These are phyloP conservation scores for Chelon auratus DNA, from an alignment of 2,797 vertebrate genomes.

Conservation along the genomic window DNA sequence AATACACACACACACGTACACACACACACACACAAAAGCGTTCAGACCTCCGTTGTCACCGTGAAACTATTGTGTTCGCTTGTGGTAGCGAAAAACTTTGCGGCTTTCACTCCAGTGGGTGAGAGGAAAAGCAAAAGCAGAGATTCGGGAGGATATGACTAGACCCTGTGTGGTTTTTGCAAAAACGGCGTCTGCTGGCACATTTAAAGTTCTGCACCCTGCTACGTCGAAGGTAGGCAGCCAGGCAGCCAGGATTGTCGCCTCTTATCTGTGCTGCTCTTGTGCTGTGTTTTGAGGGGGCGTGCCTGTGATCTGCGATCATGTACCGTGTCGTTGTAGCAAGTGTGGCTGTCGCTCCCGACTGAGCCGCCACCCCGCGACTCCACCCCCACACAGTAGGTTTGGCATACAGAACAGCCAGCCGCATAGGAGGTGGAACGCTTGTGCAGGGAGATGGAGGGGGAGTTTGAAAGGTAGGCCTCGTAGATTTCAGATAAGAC, in stretches of 20 bases:
- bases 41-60: slow-evolving; percentile 55
- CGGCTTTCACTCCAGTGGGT: slow-evolving; percentile 61
- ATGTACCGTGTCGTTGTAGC: slow-evolving; percentile 80
- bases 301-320: slow-evolving; percentile 81
- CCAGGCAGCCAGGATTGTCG: slow-evolving; percentile 68
- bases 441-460: slow-evolving; percentile 46
- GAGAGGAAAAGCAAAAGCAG: slow-evolving; percentile 54
- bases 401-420: slow-evolving; percentile 68
- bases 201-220: slow-evolving; percentile 66
- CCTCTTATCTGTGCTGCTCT: slow-evolving; percentile 77
- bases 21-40: slow-evolving; percentile 26
- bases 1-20: slow-evolving; percentile 29
- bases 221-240: slow-evolving; percentile 73
- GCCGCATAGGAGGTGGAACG: slow-evolving; percentile 62
- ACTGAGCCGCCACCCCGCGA: slow-evolving; percentile 73
- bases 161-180: slow-evolving; percentile 72
- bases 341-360: slow-evolving; percentile 75
- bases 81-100: slow-evolving; percentile 67
- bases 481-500: slow-evolving; percentile 81
- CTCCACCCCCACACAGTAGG: slow-evolving; percentile 70
- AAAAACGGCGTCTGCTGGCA: slow-evolving; percentile 64
- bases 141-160: slow-evolving; percentile 65
- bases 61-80: slow-evolving; percentile 62
- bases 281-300: slow-evolving; percentile 81
- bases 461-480: slow-evolving; percentile 73